A percentile compares a stretch with the other conserved stretches of the same genome.
These are phyloP conservation scores for Caenorhabditis sinica DNA, from an alignment of 2,888 invertebrate species.

Conservation along the genomic window DNA sequence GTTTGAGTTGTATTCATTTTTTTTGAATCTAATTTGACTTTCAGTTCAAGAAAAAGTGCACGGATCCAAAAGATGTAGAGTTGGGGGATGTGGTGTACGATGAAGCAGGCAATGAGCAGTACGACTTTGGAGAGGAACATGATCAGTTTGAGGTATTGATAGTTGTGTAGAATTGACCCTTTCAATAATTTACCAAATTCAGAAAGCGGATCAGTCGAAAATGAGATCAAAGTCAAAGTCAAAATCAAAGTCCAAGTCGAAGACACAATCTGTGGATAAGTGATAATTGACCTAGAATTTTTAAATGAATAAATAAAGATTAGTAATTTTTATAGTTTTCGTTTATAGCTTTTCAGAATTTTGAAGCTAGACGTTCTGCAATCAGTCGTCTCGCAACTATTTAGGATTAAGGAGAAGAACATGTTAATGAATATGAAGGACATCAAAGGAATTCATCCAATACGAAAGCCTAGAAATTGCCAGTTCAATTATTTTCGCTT, in stretches of 20 bases:
- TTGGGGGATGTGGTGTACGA: constrained; percentile 28
- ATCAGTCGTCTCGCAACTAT: too few species aligned
- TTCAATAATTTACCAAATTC: not conserved
- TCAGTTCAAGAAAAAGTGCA: constrained; percentile 39
- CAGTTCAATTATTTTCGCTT: too few species aligned
- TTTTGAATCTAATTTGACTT: not conserved
- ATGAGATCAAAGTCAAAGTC: not conserved
- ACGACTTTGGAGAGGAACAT: constrained; percentile 31
- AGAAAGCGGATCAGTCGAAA: constrained; percentile 7
- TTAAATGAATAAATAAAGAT: too few species aligned
- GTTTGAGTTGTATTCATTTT: not conserved
- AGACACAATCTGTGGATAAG: not conserved
- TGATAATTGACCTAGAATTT: too few species aligned
- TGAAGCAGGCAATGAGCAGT: constrained; percentile 32
- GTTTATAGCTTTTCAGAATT: too few species aligned
- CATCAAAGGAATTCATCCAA: too few species aligned
- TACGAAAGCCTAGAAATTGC: too few species aligned
- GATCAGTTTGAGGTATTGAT: constrained; percentile 29
- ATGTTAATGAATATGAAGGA: too few species aligned
- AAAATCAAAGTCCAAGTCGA: not conserved
- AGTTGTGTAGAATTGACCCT: not conserved
- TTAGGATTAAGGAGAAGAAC: too few species aligned
- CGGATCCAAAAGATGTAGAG: constrained; percentile 7
- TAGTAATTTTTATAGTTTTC: too few species aligned
- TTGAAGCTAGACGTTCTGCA: too few species aligned